phyloP scores from a whole-genome alignment of 1,140 invertebrate species.

The Drosophila triauraria region DNA sequence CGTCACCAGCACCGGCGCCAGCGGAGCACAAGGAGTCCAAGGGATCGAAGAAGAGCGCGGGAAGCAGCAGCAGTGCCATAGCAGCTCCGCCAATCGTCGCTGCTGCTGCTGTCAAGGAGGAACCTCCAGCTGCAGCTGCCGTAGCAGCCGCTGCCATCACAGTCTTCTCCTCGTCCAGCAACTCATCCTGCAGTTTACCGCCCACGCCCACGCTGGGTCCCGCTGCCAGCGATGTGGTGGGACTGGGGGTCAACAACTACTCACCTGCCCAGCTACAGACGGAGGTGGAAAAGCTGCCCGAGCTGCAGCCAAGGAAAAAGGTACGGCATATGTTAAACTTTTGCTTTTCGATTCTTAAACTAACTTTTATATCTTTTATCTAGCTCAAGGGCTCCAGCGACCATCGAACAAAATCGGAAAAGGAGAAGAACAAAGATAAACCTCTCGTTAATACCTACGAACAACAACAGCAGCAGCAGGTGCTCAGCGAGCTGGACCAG shows the following conservation, averaged over 20 bases:
- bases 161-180: conserved; percentile 77
- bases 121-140: conserved; percentile 7
- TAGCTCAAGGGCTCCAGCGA: conserved; percentile 59
- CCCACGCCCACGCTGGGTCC: conserved; percentile 59
- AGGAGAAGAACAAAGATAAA: conserved; percentile 69
- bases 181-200: conserved; percentile 78
- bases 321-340: conserved; percentile 16
- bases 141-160: conserved; percentile 47
- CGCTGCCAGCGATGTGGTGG: conserved; percentile 23
- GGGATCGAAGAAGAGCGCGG: conserved; percentile 56
- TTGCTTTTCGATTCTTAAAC: neutral
- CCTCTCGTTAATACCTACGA: conserved; percentile 36
- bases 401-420: conserved; percentile 70
- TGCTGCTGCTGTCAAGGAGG: conserved; percentile 40
- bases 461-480: conserved; percentile 54
- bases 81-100: conserved; percentile 25
- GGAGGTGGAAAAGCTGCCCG: conserved; percentile 40
- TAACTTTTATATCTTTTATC: neutral
- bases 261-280: conserved; percentile 53
- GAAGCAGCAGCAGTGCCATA: conserved; percentile 39
- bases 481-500: conserved; percentile 74
- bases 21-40: conserved; percentile 59
- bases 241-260: conserved; percentile 34
- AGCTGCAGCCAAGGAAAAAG: conserved; percentile 72
- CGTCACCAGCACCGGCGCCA: conserved; percentile 45